Conservation (phyloP, 2,888 invertebrate species). For the Electrophaes corylata region DNA sequence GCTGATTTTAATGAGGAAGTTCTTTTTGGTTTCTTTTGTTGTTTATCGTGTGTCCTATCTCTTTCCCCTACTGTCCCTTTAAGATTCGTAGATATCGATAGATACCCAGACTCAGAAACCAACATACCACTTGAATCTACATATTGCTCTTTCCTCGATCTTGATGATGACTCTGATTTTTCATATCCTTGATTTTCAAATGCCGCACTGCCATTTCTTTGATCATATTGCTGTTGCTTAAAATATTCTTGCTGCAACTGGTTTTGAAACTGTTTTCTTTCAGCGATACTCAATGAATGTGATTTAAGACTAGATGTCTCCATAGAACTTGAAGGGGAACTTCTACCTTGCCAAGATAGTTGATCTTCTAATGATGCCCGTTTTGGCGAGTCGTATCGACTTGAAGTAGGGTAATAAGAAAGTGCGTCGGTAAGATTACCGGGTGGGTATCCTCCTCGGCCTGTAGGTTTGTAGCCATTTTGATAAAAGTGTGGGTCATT, state of each 20-base stretch:
- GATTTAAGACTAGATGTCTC: slow-evolving; percentile 83
- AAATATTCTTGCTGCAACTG: slow-evolving; percentile 82
- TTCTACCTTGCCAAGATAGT: slow-evolving; percentile 85
- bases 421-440: slow-evolving; percentile 91
- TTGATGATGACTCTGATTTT: slow-evolving; percentile 58
- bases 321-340: slow-evolving; percentile 86
- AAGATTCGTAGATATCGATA: slow-evolving; percentile 89
- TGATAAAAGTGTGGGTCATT: slow-evolving; percentile 81
- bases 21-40: slow-evolving; percentile 87
- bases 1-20: slow-evolving; percentile 91
- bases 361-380: slow-evolving; percentile 85
- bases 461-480: slow-evolving; percentile 87
- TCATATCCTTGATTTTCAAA: slow-evolving; percentile 68
- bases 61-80: slow-evolving; percentile 66
- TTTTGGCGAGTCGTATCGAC: slow-evolving; percentile 83
- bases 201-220: slow-evolving; percentile 74
- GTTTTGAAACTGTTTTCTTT: slow-evolving; percentile 82
- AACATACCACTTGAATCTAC: slow-evolving; percentile 82
- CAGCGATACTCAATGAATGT: slow-evolving; percentile 83
- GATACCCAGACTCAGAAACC: slow-evolving; percentile 91
- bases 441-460: slow-evolving; percentile 88
- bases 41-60: slow-evolving; percentile 73
- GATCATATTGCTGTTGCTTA: slow-evolving; percentile 82
- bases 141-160: slow-evolving; percentile 73
- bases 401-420: slow-evolving; percentile 91